Evolutionary conservation across 2,797 vertebrate genomes (phyloP), one percentile per base, ranked within the genome.

Genomic region (Notolabrus celidotus): DNA sequence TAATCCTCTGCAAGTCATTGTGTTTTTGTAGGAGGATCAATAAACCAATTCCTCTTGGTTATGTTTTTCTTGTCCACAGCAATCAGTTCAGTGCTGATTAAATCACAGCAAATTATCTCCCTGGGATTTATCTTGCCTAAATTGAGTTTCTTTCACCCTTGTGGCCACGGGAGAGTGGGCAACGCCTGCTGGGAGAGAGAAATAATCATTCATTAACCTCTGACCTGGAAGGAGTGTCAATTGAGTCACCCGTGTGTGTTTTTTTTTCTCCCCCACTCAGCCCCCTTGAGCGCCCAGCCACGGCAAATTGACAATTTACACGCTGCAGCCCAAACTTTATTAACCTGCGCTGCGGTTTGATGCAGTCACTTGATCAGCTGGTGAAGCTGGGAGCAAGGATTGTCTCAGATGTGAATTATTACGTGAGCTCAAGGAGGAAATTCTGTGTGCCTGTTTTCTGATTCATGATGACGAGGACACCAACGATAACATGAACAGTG

Each of bases 181-280:
- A 74, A 52, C 66, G 81, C 91, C 90, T 93, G 92, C 90, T 92
- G 90, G 85, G 91, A 92, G 80, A 36, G 75, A 89, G 89, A 91
- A 90, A 93, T 92, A 92, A 94, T 93, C 85, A 84, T 92, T 94
- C 92, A 94, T 94, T 94, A 94, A 93, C 92, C 93, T 93, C 76
- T 92, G 92, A 93, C 89, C 90, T 82, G 67, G 68, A 76, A 67
- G 88, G 82, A 86, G 86, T 84, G 84, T 92, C 88, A 85, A 88
- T 79, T 60, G 77, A 89, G 85, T 89, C 84, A 49, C 81, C 67
- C 77, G 46, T 68, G 75, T 82, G 80, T 81, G 58, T 82, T 73
- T 67, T 57, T 50, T 58, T 38, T n/a, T 34, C 23, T 31, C 47
- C 0, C 19, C 38, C 42, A 34, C 2, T 23, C 31, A 7, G 16